phyloP scores from a whole-genome alignment of 2,888 invertebrate species.

The Anagyrus pseudococci region DNA sequence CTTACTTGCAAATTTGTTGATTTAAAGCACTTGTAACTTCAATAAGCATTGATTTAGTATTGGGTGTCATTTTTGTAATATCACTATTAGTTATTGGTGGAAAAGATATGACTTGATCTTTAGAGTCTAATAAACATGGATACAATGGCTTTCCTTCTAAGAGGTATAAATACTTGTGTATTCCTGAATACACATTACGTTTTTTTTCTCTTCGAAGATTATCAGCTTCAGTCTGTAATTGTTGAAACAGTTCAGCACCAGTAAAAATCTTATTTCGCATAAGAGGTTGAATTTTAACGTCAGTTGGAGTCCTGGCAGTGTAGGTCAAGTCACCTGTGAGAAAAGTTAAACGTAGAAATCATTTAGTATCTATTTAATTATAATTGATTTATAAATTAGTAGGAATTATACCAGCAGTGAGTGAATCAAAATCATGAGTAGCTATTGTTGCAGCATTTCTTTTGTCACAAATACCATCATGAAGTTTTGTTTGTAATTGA shows the following conservation, averaged over 20 bases:
- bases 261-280: conserved; percentile 68
- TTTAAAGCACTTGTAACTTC: conserved; percentile 79
- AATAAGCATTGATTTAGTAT: conserved; percentile 72
- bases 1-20: conserved; percentile 68
- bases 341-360: conserved; percentile 40
- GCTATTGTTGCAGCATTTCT: conserved; percentile 81
- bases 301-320: conserved; percentile 71
- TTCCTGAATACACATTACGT: conserved; percentile 80
- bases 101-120: conserved; percentile 77
- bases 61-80: conserved; percentile 76
- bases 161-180: conserved; percentile 83
- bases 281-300: conserved; percentile 74
- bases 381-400: conserved; percentile 2
- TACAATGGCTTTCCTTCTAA: conserved; percentile 77
- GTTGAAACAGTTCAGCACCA: conserved; percentile 73
- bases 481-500: conserved; percentile 78
- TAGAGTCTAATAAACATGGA: conserved; percentile 74
- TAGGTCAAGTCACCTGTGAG: conserved; percentile 68
- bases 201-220: conserved; percentile 83
- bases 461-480: conserved; percentile 79
- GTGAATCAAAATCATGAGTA: conserved; percentile 77
- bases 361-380: neutral
- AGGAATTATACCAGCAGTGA: conserved; percentile 65
- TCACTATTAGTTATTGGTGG: conserved; percentile 89
- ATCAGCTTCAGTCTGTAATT: conserved; percentile 79